Evolutionary conservation across 2,113 vertebrate genomes (phyloP), one percentile per base, ranked within the genome.

Genomic region (Pseudonaja textilis): DNA sequence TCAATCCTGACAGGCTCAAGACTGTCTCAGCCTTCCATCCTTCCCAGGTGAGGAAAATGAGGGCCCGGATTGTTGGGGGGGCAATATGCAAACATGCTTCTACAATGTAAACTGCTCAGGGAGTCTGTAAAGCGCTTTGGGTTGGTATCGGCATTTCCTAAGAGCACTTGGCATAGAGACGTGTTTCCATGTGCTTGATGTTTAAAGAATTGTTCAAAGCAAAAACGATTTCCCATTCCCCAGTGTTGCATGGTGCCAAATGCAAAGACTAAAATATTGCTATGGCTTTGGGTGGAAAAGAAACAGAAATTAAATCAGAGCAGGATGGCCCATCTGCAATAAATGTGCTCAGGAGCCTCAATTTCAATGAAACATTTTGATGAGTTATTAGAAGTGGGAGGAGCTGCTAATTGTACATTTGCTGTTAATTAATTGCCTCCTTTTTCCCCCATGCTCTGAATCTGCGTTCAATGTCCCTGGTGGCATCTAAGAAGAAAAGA

Each of bases 391-490:
- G 95, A 91, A 11, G 87, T 93, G 95, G 91, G 93, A 94, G 94
- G 92, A 91, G 94, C 95, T 92, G 94, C 96, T 97, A 96, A 93
- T 92, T 93, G 90, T 96, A 94, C 96, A 95, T 95, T 97, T 95
- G 96, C 96, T 95, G 95, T 95, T 96, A 96, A 96, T 96, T 97
- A 97, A 97, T 96, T 93, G 96, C 91, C 96, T 96, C 93, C 1
- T 52, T 95, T 95, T 92, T 50, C 50, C 69, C 61, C 5, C 4
- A 55, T 92, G 81, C 59, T 90, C 95, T 93, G 39, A 42, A 95
- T 95, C 93, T 1, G 55, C 89, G n/a, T 87, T 85, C 89, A 16
- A 18, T 10, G 64, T 90, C 90, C 61, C 54, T 42, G 61, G 47
- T 42, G 61, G 39, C n/a, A 23, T 90, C 57, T 39, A 93, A 89